Conservation (phyloP, 2,888 invertebrate genomes). For the Hirtodrosophila histrioides region DNA sequence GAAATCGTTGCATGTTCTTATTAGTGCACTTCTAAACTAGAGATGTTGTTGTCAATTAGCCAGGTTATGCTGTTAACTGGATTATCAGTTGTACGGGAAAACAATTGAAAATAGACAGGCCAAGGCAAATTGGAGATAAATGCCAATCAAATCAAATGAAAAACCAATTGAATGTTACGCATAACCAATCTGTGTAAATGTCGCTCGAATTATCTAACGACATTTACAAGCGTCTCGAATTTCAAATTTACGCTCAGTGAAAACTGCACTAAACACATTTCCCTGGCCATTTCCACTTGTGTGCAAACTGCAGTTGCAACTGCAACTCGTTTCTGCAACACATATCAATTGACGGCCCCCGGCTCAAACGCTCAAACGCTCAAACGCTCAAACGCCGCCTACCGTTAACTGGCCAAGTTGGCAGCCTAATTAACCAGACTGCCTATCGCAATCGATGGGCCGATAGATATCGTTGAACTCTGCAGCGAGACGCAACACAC, state of each 20-base stretch:
- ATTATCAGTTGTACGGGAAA: neutral
- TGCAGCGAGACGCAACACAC: neutral
- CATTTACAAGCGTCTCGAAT: slow-evolving; percentile 24
- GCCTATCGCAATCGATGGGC: slow-evolving; percentile 14
- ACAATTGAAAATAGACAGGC: neutral
- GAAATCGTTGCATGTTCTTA: neutral
- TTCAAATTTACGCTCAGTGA: slow-evolving; percentile 27
- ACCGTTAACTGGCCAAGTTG: slow-evolving; percentile 38
- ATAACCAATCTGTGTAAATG: slow-evolving; percentile 49
- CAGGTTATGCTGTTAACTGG: neutral
- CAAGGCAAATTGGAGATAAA: neutral
- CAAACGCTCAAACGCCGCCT: neutral
- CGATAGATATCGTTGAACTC: slow-evolving; percentile 51
- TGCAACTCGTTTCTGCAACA: slow-evolving; percentile 24
- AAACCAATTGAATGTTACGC: slow-evolving; percentile 54
- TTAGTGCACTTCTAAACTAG: no score
- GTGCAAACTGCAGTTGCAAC: slow-evolving; percentile 28
- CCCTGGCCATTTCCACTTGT: slow-evolving; percentile 23
- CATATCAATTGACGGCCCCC: slow-evolving; percentile 21
- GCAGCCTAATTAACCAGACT: slow-evolving; percentile 24
- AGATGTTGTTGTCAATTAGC: neutral
- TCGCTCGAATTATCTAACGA: slow-evolving; percentile 40
- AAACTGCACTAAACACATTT: slow-evolving; percentile 33
- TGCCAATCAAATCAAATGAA: slow-evolving; percentile 20
- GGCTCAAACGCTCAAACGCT: neutral